Conservation (phyloP, 2,888 invertebrate species). For the Acrocyrtus sp. region DNA sequence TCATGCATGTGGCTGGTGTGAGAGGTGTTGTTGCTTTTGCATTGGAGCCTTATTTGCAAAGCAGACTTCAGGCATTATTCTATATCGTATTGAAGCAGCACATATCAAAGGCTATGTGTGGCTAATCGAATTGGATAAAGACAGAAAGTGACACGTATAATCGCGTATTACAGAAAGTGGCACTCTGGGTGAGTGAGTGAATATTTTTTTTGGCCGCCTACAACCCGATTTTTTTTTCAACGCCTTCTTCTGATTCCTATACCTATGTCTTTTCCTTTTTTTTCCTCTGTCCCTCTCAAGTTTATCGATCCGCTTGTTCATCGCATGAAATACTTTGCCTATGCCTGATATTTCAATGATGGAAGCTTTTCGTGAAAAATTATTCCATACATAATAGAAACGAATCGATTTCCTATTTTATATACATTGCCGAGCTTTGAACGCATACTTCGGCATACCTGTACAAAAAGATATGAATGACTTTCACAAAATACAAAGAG, state of each 20-base stretch:
- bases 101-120: not conserved
- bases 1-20: conserved; percentile 10
- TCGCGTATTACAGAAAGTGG: conserved; percentile 37
- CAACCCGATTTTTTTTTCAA: conserved; percentile 14
- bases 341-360: not conserved
- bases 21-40: too few relatives aligned
- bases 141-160: conserved; percentile 42
- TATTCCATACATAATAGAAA: conserved; percentile 53
- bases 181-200: conserved; percentile 34
- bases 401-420: conserved; percentile 50
- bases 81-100: not conserved
- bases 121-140: conserved; percentile 28
- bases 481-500: not conserved
- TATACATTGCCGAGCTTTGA: not conserved
- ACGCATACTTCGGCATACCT: not conserved
- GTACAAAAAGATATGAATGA: conserved; percentile 1
- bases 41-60: too few relatives aligned
- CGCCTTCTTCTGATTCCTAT: conserved; percentile 13
- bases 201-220: not conserved
- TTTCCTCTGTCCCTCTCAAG: conserved; percentile 20
- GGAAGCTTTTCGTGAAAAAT: conserved; percentile 47
- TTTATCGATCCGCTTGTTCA: conserved; percentile 6
- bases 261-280: not conserved
- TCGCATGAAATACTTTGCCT: not conserved
- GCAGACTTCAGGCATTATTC: too few relatives aligned